Conservation (phyloP, 2,888 invertebrate species). For the Petrolisthes cinctipes region DNA sequence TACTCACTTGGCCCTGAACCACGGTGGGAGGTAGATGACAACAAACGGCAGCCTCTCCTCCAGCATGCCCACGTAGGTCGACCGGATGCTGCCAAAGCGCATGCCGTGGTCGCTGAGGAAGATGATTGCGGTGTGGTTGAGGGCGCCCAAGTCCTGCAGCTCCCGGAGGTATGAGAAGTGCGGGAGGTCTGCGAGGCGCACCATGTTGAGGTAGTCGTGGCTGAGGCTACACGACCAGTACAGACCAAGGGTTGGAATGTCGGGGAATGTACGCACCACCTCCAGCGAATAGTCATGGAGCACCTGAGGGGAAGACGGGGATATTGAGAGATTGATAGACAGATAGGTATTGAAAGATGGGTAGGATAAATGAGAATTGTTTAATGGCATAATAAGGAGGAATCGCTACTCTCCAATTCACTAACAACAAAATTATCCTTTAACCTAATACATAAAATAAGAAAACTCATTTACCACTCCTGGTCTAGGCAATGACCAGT, state of each 20-base stretch:
- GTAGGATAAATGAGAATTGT: neutral
- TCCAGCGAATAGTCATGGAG: constrained; percentile 80
- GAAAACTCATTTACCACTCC: no score
- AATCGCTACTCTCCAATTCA: neutral
- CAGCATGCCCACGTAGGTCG: constrained; percentile 76
- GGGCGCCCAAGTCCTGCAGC: constrained; percentile 73
- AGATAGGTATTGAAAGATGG: neutral
- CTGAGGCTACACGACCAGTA: constrained; percentile 85
- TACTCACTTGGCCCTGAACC: constrained; percentile 73
- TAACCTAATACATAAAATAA: no score
- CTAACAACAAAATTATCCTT: no score
- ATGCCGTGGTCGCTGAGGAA: constrained; percentile 91
- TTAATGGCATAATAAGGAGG: neutral
- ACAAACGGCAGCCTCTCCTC: constrained; percentile 81
- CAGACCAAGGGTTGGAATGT: constrained; percentile 83
- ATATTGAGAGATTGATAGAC: constrained; percentile 73
- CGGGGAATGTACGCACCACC: constrained; percentile 84
- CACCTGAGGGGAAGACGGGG: constrained; percentile 78
- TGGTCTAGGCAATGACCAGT: no score
- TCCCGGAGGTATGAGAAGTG: constrained; percentile 75
- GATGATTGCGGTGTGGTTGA: constrained; percentile 79
- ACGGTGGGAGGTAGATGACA: constrained; percentile 79
- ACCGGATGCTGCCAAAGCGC: constrained; percentile 85
- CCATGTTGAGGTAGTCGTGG: constrained; percentile 86
- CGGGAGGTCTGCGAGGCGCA: constrained; percentile 79